Percentiles rank a stretch among this genome's conserved stretches.
These are phyloP conservation scores for Saturnia japonica DNA, from an alignment of 2,888 invertebrate species.

Conservation along the genomic window DNA sequence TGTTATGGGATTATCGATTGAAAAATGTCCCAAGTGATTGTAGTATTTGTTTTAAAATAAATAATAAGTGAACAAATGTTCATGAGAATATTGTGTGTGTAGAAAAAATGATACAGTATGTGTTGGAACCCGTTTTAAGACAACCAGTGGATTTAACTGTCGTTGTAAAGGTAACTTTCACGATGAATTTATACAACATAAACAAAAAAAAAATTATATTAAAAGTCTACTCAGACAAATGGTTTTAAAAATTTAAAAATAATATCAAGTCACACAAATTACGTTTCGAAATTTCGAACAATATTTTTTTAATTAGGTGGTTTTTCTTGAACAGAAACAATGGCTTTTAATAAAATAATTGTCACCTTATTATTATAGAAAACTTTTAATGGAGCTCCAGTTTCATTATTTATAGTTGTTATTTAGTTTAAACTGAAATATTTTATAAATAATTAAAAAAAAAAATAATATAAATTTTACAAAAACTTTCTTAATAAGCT, in stretches of 20 bases:
- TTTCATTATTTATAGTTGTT: not conserved
- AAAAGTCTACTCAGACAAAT: too few relatives aligned
- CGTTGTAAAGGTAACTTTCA: conserved; percentile 32
- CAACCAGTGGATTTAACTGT: conserved; percentile 34
- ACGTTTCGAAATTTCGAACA: not conserved
- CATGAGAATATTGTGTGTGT: not conserved
- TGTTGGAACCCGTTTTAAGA: conserved; percentile 35
- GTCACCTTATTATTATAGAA: not conserved
- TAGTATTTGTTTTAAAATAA: not conserved
- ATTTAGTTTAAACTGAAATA: not conserved
- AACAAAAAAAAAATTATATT: too few relatives aligned
- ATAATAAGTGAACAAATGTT: conserved; percentile 9
- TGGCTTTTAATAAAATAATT: not conserved
- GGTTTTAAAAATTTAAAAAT: too few relatives aligned
- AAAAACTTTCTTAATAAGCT: too few relatives aligned
- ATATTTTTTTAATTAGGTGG: not conserved
- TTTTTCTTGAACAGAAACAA: too few relatives aligned
- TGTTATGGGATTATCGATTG: not conserved
- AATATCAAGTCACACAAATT: too few relatives aligned
- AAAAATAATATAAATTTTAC: too few relatives aligned
- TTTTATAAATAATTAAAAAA: too few relatives aligned
- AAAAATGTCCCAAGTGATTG: not conserved
- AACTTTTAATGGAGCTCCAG: not conserved
- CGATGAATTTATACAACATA: too few relatives aligned
- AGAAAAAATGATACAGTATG: conserved; percentile 27